phyloP scores from a whole-genome alignment of 2,888 invertebrate species.

The Acleris literana region DNA sequence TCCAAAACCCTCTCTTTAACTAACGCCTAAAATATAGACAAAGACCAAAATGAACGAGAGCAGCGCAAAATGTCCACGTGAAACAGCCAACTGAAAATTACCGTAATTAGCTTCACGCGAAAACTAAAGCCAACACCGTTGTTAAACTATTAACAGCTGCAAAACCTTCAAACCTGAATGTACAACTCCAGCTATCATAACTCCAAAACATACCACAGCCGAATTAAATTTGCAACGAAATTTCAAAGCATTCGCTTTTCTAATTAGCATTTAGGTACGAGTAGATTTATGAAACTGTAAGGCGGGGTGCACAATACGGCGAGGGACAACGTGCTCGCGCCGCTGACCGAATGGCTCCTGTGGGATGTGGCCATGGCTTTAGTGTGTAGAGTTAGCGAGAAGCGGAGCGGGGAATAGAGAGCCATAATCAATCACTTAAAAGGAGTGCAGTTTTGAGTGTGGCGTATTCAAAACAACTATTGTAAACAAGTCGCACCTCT shows the following conservation, averaged over 20 bases:
- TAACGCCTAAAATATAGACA: neutral
- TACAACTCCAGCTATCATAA: conserved; percentile 26
- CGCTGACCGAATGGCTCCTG: conserved; percentile 45
- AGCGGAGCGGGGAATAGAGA: conserved; percentile 9
- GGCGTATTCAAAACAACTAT: too few species aligned
- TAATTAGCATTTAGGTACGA: conserved; percentile 52
- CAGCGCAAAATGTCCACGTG: neutral
- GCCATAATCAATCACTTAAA: neutral
- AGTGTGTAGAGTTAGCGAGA: conserved; percentile 9
- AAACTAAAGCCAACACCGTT: conserved; percentile 13
- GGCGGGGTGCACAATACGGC: conserved; percentile 43
- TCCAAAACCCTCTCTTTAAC: too few species aligned
- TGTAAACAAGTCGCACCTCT: too few species aligned
- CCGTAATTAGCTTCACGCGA: conserved; percentile 7
- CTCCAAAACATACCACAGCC: conserved; percentile 41
- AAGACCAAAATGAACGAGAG: neutral
- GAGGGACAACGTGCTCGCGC: conserved; percentile 34
- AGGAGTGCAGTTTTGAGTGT: neutral
- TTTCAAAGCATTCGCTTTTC: conserved; percentile 43
- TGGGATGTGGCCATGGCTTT: conserved; percentile 40
- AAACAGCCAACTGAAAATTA: conserved; percentile 4
- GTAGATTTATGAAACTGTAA: conserved; percentile 50
- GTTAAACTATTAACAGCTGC: conserved; percentile 30
- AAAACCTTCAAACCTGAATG: conserved; percentile 22
- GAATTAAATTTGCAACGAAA: conserved; percentile 40